Evolutionary conservation across 1,140 invertebrate species (phyloP).

Genomic region (Scaptomyza montana): DNA sequence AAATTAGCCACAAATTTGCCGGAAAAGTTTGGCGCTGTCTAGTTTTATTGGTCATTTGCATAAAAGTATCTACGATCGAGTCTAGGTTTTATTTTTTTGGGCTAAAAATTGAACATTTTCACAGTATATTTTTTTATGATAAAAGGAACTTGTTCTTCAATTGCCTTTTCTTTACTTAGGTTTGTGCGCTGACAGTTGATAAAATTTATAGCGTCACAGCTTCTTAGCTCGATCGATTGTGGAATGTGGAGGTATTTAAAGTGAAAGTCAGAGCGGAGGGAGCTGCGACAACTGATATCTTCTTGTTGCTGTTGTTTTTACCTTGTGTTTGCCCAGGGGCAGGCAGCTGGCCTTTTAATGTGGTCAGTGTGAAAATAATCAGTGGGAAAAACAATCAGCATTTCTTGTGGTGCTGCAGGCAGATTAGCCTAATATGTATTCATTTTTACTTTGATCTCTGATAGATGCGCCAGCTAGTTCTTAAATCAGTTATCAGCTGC

Average conservation of each 20-base stretch:
- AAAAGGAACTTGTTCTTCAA: constrained; percentile 52
- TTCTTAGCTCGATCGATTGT: constrained; percentile 36
- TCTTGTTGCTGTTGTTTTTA: not conserved
- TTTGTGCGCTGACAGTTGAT: constrained; percentile 23
- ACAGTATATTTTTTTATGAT: constrained; percentile 32
- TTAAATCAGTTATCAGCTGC: constrained; percentile 18
- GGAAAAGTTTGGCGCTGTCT: constrained; percentile 55
- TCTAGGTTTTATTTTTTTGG: constrained; percentile 46
- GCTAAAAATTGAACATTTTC: constrained; percentile 64
- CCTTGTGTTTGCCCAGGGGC: not conserved
- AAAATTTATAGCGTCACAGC: constrained; percentile 48
- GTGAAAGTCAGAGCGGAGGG: constrained; percentile 34
- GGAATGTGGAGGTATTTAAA: constrained; percentile 26
- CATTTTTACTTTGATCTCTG: constrained; percentile 1
- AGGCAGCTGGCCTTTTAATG: constrained; percentile 23
- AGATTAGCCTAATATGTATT: constrained; percentile 23
- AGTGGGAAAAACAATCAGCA: constrained; percentile 46
- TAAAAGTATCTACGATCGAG: constrained; percentile 57
- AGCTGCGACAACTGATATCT: not conserved
- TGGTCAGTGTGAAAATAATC: constrained; percentile 41
- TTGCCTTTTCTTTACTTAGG: not conserved
- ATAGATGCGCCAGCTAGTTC: constrained; percentile 1
- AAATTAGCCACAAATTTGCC: constrained; percentile 82
- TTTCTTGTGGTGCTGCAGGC: constrained; percentile 23
- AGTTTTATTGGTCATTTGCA: constrained; percentile 65